phyloP scores from a whole-genome alignment of 2,113 vertebrate genomes.

The Tachycineta bicolor region DNA sequence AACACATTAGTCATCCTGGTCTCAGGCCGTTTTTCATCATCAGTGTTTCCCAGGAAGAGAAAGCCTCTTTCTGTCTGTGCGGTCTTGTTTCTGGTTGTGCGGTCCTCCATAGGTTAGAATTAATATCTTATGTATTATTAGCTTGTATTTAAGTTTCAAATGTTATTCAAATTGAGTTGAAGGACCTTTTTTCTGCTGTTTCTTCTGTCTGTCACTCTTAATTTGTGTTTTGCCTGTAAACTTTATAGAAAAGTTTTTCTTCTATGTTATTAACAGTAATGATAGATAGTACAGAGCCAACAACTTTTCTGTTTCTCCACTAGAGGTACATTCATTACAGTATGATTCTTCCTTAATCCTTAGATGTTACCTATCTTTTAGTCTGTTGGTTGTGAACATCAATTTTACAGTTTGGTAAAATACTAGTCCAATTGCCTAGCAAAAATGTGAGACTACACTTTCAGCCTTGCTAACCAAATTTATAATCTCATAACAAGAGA shows the following conservation, averaged over 20 bases:
- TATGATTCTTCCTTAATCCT: not conserved
- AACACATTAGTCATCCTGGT: slow-evolving; percentile 36
- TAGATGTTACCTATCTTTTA: not conserved
- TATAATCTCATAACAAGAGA: not conserved
- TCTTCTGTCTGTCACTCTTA: not conserved
- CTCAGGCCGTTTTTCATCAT: slow-evolving; percentile 11
- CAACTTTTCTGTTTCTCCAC: not conserved
- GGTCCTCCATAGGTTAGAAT: not conserved
- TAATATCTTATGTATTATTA: not conserved
- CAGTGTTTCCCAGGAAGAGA: slow-evolving; percentile 30
- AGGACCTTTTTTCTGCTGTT: not conserved
- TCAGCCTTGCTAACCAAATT: not conserved
- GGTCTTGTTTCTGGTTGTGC: not conserved
- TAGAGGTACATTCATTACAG: not conserved
- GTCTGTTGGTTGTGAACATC: fast-evolving
- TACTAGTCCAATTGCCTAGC: not conserved
- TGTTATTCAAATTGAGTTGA: not conserved
- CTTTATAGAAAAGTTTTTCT: not conserved
- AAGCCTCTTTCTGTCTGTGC: not conserved
- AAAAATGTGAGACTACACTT: not conserved
- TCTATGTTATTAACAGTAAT: not conserved
- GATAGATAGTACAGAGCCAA: not conserved
- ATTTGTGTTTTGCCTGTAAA: not conserved
- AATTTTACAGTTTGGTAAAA: not conserved
- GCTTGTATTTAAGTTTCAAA: not conserved